These are phyloP conservation scores for Trachymyrmex septentrionalis DNA, from an alignment of 1,140 invertebrate species.

Conservation along the genomic window DNA sequence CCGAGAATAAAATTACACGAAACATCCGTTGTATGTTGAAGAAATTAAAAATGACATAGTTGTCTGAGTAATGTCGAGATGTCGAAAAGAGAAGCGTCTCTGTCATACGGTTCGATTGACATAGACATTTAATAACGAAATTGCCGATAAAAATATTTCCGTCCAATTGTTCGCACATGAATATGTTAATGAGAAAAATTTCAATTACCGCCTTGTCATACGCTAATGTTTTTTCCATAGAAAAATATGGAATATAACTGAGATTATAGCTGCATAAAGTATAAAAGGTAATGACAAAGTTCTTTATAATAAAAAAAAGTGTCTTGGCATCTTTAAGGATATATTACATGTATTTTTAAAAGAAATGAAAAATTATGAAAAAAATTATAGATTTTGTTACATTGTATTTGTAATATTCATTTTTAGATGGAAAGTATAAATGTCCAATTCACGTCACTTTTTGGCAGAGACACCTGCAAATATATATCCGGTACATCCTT, in stretches of 20 bases:
- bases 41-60: conserved; percentile 32
- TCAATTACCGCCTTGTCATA: conserved; percentile 37
- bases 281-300: neutral
- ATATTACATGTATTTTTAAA: no score
- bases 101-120: neutral
- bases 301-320: neutral
- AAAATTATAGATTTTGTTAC: no score
- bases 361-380: no score
- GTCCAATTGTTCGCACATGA: neutral
- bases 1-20: neutral
- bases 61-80: conserved; percentile 27
- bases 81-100: conserved; percentile 6
- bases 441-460: no score
- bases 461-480: no score
- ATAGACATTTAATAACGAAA: conserved; percentile 44
- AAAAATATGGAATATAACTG: neutral
- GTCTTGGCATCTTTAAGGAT: neutral
- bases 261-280: neutral
- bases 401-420: no score
- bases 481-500: no score
- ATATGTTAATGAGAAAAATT: conserved; percentile 56
- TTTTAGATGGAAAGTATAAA: no score
- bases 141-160: conserved; percentile 47
- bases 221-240: neutral
- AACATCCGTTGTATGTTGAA: neutral